Evolutionary conservation across 2,888 invertebrate genomes (phyloP).

Genomic region (Meliscaeva auricollis): DNA sequence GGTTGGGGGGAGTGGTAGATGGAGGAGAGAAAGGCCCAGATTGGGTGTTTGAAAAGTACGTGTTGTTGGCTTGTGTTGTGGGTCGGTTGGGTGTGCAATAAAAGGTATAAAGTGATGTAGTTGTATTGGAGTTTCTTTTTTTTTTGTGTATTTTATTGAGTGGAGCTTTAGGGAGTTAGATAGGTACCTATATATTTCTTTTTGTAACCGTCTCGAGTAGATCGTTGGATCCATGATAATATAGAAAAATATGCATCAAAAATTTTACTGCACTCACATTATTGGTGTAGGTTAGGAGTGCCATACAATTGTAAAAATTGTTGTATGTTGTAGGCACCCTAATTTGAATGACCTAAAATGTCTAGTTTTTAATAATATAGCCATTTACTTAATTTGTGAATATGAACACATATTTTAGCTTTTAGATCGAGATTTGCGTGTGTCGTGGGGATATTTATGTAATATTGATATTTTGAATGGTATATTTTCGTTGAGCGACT

Average conservation of each 20-base stretch:
- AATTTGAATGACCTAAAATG: too few relatives aligned
- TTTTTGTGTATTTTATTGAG: background rate
- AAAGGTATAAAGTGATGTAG: background rate
- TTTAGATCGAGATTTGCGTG: too few relatives aligned
- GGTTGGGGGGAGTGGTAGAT: background rate
- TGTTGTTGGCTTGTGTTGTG: constrained; percentile 35
- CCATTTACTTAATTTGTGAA: too few relatives aligned
- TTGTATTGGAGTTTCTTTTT: background rate
- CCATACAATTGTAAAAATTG: too few relatives aligned
- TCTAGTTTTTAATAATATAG: too few relatives aligned
- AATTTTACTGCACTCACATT: background rate
- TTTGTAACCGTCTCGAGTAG: background rate
- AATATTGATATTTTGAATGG: too few relatives aligned
- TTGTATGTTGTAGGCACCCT: too few relatives aligned
- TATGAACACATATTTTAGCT: too few relatives aligned
- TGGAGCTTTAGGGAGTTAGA: background rate
- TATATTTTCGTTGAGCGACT: too few relatives aligned
- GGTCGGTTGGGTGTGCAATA: constrained; percentile 22
- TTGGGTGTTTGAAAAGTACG: constrained; percentile 23
- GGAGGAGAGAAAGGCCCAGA: constrained; percentile 1
- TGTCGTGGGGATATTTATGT: too few relatives aligned
- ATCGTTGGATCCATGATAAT: constrained; percentile 34
- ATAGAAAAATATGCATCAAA: background rate
- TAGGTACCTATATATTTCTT: background rate
- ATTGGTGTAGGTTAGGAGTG: constrained; percentile 27